These are phyloP conservation scores for Tetramorium bicarinatum DNA, from an alignment of 2,888 invertebrate genomes.

Conservation along the genomic window DNA sequence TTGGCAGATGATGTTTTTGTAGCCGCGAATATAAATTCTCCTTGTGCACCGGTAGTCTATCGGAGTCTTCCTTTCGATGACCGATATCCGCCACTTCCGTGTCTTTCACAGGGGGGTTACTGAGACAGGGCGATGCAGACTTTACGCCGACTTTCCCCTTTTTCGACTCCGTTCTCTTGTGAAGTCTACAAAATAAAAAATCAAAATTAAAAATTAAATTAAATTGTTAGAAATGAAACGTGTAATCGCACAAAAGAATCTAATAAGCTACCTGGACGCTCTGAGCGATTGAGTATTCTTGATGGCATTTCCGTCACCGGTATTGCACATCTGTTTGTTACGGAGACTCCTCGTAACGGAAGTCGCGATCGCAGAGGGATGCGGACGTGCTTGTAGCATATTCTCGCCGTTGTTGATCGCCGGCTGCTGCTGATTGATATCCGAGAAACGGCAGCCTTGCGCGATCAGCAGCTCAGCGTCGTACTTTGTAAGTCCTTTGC, in stretches of 20 bases:
- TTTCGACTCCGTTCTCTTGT: slow-evolving; percentile 82
- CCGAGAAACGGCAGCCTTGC: slow-evolving; percentile 92
- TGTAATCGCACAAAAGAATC: background rate
- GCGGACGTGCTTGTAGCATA: slow-evolving; percentile 77
- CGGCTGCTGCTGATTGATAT: slow-evolving; percentile 87
- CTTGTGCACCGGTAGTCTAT: slow-evolving; percentile 77
- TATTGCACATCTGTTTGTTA: slow-evolving; percentile 81
- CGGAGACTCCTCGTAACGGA: slow-evolving; percentile 83
- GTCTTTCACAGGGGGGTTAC: slow-evolving; percentile 63
- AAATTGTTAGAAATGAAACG: background rate
- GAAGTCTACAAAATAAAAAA: slow-evolving; percentile 74
- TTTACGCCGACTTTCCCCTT: slow-evolving; percentile 77
- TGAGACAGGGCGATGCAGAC: slow-evolving; percentile 70
- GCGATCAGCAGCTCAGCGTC: slow-evolving; percentile 95
- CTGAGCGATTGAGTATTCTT: slow-evolving; percentile 81
- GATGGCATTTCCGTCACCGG: slow-evolving; percentile 64
- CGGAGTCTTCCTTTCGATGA: slow-evolving; percentile 82
- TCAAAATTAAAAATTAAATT: slow-evolving; percentile 34
- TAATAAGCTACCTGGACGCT: slow-evolving; percentile 81
- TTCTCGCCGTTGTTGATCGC: slow-evolving; percentile 80
- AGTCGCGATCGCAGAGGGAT: slow-evolving; percentile 77
- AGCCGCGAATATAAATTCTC: slow-evolving; percentile 78
- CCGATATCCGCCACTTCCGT: slow-evolving; percentile 75
- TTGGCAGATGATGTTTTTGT: slow-evolving; percentile 75
- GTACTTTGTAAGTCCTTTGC: slow-evolving; percentile 95